Evolutionary conservation across 2,113 vertebrate species (phyloP), one percentile per base, ranked within the genome.

Genomic region (Pipra filicauda): DNA sequence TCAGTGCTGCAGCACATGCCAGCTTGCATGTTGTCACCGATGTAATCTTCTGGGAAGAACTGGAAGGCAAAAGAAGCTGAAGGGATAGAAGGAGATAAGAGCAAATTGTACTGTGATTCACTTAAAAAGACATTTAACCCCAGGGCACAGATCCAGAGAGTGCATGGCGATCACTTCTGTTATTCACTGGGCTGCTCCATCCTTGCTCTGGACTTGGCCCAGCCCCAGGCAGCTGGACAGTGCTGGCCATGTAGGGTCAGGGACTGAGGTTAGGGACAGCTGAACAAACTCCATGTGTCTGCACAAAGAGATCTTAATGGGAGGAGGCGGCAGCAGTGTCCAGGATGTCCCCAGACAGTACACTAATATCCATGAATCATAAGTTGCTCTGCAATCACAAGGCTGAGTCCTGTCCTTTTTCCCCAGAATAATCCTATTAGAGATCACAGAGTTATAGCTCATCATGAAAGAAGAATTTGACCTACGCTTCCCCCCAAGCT

Each of bases 391-490:
- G 80, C 65, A 88, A 51, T 88, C 80, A 67, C 86, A 76, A 84
- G 69, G 83, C 91, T 58, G 52, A 74, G 84, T n/a, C 69, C 89
- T 89, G 91, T 78, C 69, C 83, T 87, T 84, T 92, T 11, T 21
- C 64, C 85, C 26, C 65, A 67, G 72, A n/a, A 77, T 83, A 97
- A 96, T 95, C 94, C 88, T 66, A 71, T 95, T 94, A 93, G 71
- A 81, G 91, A 95, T 94, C 94, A 93, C 75, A 93, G 92, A 81
- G 75, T 55, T 95, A 81, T 64, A 82, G 64, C 79, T 88, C 28
- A 8, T 93, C 21, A 65, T 76, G 51, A 2, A 31, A 74, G 82
- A 97, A 94, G 83, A 95, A 96, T 95, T 93, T 95, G 95, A 97
- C 94, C 92, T 74, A 23, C 1, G 46, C 61, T 91, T 96, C 65